phyloP scores from a whole-genome alignment of 2,113 vertebrate genomes.

The Eidolon helvum region DNA sequence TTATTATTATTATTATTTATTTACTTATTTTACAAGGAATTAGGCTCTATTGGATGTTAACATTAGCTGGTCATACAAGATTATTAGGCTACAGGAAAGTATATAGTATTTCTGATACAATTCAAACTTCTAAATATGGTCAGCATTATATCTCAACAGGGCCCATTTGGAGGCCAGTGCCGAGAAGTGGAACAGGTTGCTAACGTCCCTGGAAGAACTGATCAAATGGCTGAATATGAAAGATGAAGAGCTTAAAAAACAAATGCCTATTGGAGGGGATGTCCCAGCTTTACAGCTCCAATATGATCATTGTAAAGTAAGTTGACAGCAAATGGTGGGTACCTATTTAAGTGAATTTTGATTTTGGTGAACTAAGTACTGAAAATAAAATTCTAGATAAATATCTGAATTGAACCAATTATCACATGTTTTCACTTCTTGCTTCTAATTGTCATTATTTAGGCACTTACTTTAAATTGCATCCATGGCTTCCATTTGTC shows the following conservation, averaged over 20 bases:
- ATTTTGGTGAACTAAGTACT: background rate
- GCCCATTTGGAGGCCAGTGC: conserved; percentile 96
- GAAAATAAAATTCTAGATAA: background rate
- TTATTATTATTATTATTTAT: background rate
- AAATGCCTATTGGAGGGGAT: conserved; percentile 97
- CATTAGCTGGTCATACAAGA: background rate
- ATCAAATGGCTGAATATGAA: conserved; percentile 96
- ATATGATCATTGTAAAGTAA: conserved; percentile 93
- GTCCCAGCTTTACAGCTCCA: conserved; percentile 95
- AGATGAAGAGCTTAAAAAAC: conserved; percentile 94
- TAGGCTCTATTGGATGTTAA: background rate
- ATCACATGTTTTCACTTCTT: background rate
- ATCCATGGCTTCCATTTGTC: background rate
- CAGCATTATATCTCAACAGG: conserved; percentile 78
- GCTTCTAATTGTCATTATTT: background rate
- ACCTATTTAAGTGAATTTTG: background rate
- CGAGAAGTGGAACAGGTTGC: conserved; percentile 94
- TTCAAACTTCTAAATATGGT: conserved; percentile 22
- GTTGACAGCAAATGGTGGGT: conserved; percentile 12
- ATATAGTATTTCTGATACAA: background rate
- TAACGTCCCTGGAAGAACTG: conserved; percentile 93
- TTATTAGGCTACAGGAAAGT: background rate
- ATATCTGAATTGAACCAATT: background rate
- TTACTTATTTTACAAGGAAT: background rate
- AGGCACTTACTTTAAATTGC: background rate